Conservation (phyloP, 1,140 invertebrate species). For the Stegodyphus mimosarum region DNA sequence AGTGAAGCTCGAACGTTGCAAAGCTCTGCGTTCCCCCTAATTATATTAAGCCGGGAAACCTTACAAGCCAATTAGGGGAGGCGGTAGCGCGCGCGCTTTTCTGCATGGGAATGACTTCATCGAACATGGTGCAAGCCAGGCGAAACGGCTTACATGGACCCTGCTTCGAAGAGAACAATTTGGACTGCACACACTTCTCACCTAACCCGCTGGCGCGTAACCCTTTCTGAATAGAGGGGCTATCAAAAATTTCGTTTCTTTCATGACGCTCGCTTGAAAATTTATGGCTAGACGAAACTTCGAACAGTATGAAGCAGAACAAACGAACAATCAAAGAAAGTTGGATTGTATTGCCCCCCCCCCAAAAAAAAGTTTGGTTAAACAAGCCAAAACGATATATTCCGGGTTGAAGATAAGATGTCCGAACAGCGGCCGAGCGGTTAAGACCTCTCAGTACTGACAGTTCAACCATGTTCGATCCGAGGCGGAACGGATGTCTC, state of each 20-base stretch:
- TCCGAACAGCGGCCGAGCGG: too few species aligned
- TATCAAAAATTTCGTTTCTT: conserved; percentile 8
- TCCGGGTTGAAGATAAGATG: too few species aligned
- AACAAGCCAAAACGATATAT: too few species aligned
- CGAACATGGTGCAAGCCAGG: not conserved
- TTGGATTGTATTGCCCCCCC: too few species aligned
- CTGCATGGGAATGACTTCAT: conserved; percentile 53
- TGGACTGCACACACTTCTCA: conserved; percentile 14
- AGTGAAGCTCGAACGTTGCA: not conserved
- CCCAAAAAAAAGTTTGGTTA: too few species aligned
- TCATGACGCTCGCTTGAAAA: not conserved
- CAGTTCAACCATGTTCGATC: too few species aligned
- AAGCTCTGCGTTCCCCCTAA: conserved; percentile 30
- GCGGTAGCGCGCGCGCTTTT: conserved; percentile 29
- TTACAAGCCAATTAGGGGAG: conserved; percentile 46
- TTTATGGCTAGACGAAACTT: too few species aligned
- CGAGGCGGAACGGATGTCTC: too few species aligned
- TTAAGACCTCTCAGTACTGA: too few species aligned
- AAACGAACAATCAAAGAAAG: too few species aligned
- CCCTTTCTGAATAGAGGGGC: conserved; percentile 37
- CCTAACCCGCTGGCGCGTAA: conserved; percentile 37
- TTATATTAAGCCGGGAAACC: conserved; percentile 37
- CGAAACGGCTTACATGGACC: conserved; percentile 25
- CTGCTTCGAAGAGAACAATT: conserved; percentile 9
- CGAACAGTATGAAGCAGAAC: too few species aligned